Evolutionary conservation across 2,113 vertebrate genomes (phyloP), one percentile per base, ranked within the genome.

Genomic region (Alectura lathami): DNA sequence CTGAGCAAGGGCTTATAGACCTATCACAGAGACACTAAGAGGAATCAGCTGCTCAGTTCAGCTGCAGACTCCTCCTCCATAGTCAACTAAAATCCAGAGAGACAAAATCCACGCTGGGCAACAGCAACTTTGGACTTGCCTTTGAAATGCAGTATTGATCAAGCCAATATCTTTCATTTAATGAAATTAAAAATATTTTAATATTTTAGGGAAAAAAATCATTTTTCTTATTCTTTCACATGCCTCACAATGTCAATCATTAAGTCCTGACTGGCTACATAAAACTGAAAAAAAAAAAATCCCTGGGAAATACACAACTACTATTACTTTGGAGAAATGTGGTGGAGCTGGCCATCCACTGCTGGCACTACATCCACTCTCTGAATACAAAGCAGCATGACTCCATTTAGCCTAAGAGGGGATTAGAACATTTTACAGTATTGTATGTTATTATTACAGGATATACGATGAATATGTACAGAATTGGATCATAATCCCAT

Each of bases 371-470:
- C 22, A 77, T 47, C 32, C 50, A 67, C 1, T 0, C 30, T 85
- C 77, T 59, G 45, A 50, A 66, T 11, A 43, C 36, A 78, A 68
- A 82, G 17, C 20, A 76, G 8, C 13, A 29, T 91, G 84, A 94
- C 75, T 95, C 36, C 18, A 54, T 77, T 43, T 8, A 64, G 59
- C 68, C 67, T 51, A 50, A 83, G 70, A 94, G 40, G 24, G 73
- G 73, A 88, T 94, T 86, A 94, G 34, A 22, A 29, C 17, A 20
- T 72, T 29, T 92, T 51, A 38, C 48, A 66, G 43, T 53, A 47
- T 2, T 88, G 47, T 38, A 38, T 74, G 23, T 36, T 94, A 5
- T 94, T 79, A 92, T 92, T 96, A 94, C 24, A 76, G 82, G 70
- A 54, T 93, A 63, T 66, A 76, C 45, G 53, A 64, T 76, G 36